Evolutionary conservation across 2,113 vertebrate species (phyloP).

Genomic region (Azemiops feae): DNA sequence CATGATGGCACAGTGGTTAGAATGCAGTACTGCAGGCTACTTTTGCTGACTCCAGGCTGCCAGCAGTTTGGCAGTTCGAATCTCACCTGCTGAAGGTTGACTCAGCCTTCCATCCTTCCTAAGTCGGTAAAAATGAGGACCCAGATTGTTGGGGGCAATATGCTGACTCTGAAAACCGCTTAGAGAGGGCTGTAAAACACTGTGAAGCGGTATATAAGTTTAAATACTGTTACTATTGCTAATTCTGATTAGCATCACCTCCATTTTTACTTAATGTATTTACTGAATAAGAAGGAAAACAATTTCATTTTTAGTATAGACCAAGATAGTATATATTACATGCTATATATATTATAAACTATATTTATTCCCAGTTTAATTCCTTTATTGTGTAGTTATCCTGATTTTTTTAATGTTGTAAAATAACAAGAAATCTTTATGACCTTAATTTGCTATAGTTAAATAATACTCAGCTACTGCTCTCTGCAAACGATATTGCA

Average conservation of each 20-base stretch:
- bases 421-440: neutral
- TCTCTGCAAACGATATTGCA: constrained; percentile 25
- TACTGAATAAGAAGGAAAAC: neutral
- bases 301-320: neutral
- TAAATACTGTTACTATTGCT: no score
- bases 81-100: no score
- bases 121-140: no score
- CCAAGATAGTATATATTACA: neutral
- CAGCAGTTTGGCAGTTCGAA: no score
- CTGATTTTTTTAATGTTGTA: neutral
- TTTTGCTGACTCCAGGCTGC: no score
- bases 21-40: no score
- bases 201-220: no score
- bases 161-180: no score
- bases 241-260: neutral
- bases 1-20: no score
- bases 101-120: no score
- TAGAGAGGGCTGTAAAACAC: no score
- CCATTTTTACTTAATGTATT: neutral
- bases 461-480: constrained; percentile 2
- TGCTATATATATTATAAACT: neutral
- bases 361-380: neutral
- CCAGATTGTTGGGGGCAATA: no score
- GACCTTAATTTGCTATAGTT: neutral
- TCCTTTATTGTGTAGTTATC: neutral